Evolutionary conservation across 2,888 invertebrate species (phyloP).

Genomic region (Cryptus viduatorius): DNA sequence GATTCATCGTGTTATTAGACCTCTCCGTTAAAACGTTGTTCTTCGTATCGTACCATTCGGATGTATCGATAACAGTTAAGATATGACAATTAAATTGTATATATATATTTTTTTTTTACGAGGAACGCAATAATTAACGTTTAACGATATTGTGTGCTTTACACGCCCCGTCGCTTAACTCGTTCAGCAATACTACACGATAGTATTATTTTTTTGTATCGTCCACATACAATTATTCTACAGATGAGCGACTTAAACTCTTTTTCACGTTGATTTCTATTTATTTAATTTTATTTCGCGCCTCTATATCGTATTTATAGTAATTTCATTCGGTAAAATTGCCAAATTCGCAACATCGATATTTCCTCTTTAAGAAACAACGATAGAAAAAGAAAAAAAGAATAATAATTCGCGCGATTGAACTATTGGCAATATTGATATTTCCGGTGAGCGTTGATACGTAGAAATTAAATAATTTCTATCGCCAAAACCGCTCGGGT

Average conservation of each 20-base stretch:
- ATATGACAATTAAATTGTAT: not conserved
- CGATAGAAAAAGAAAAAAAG: not conserved
- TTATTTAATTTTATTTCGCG: not conserved
- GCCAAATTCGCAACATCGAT: not conserved
- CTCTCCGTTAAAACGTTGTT: constrained; percentile 24
- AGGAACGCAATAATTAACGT: constrained; percentile 16
- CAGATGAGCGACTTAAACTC: constrained; percentile 30
- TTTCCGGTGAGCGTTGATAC: not conserved
- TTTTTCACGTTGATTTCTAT: constrained; percentile 6
- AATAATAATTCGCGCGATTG: not conserved
- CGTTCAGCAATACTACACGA: constrained; percentile 31
- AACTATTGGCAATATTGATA: constrained; percentile 28
- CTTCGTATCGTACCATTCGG: constrained; percentile 36
- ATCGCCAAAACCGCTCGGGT: not conserved
- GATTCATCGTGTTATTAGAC: constrained; percentile 46
- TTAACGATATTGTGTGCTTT: constrained; percentile 8
- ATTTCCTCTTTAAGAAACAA: constrained; percentile 15
- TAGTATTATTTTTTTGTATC: not conserved
- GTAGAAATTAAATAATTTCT: constrained; percentile 34
- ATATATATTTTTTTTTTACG: not conserved
- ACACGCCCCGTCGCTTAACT: not conserved
- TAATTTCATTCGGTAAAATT: constrained; percentile 41
- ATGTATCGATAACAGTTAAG: constrained; percentile 1
- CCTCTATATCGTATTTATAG: constrained; percentile 19
- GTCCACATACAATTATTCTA: constrained; percentile 3